Evolutionary conservation across 64 coral and sea anemone genomes (phyloP), one percentile per base, ranked within the genome.

Genomic region (Acropora yongei): DNA sequence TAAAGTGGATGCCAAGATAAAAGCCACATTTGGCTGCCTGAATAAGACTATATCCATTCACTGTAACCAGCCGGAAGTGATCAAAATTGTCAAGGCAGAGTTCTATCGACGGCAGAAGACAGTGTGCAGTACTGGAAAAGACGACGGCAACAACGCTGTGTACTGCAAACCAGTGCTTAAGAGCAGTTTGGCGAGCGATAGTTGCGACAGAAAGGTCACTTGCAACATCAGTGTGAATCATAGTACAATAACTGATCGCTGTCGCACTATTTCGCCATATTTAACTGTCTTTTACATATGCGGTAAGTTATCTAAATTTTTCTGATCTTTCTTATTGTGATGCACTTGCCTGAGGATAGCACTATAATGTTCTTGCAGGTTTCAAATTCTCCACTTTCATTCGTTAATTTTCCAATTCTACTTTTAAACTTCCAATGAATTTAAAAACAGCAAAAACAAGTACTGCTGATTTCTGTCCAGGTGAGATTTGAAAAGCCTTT

Each of bases 141-240:
- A 30, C 30, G 30, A 30, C 30, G 30, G 30, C 30, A 30, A 30
- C 30, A 85, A 7, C 17, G 63, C 63, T 6, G 65, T 39, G 10
- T 39, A 72, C 66, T 85, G 82, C 8, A 3, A 46, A 61, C 82
- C 82, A 8, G 65, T 71, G 61, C 6, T 49, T 16, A 50, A 30
- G 44, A 69, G 0, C 5, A 48, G 7, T 39, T 44, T 71, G 14
- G 43, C 44, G 0, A 48, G 2, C 0, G 3, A 5, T 1, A 61
- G 11, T 49, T 85, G 82, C 8, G 63, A 49, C 49, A 44, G 63
- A 48, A 6, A 47, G 17, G 17, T 45, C 6, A 30, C 1, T 13
- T 85, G 82, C 45, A 71, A 72, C 66, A 7, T 85, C 82, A 85
- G 16, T 49, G 82, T 85, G 6, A 44, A 85, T n/a, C 43, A 8